A percentile compares a stretch with the other conserved stretches of the same genome.
phyloP scores from a whole-genome alignment of 2,888 invertebrate species.

The Branchinecta sandiegonensis region DNA sequence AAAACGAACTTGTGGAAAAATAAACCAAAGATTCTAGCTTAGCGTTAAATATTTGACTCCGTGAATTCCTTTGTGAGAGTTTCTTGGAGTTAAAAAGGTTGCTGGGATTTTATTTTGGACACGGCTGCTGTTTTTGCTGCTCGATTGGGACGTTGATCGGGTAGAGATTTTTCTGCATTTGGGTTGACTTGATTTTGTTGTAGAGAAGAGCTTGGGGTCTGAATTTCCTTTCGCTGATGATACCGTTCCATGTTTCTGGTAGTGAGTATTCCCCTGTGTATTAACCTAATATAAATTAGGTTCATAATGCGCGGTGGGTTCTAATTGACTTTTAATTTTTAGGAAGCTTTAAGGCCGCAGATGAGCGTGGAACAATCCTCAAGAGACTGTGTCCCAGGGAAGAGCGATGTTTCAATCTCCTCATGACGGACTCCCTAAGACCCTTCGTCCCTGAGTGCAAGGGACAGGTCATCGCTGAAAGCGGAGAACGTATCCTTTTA shows the following conservation, averaged over 20 bases:
- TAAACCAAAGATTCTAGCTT: too few species aligned
- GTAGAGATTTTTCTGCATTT: too few species aligned
- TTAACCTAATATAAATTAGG: not conserved
- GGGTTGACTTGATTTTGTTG: not conserved
- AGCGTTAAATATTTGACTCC: too few species aligned
- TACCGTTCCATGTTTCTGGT: too few species aligned
- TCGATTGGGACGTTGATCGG: too few species aligned
- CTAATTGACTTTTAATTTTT: slow-evolving; percentile 26
- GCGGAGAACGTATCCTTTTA: slow-evolving; percentile 28
- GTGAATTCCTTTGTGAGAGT: too few species aligned
- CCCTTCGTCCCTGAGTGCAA: slow-evolving; percentile 87
- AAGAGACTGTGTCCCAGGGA: slow-evolving; percentile 84
- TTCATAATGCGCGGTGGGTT: not conserved
- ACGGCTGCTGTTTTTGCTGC: too few species aligned
- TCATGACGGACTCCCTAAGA: slow-evolving; percentile 74
- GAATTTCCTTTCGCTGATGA: too few species aligned
- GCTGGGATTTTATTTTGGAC: too few species aligned
- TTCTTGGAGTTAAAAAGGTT: too few species aligned
- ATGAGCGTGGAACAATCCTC: slow-evolving; percentile 73
- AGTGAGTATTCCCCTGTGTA: too few species aligned
- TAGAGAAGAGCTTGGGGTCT: not conserved
- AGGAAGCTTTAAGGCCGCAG: slow-evolving; percentile 71
- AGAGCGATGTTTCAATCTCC: slow-evolving; percentile 66
- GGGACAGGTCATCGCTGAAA: slow-evolving; percentile 43
- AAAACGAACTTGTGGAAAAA: too few species aligned